Base-by-base conservation (phyloP, 1,140 invertebrate genomes). In the Drosophila guanche region DNA sequence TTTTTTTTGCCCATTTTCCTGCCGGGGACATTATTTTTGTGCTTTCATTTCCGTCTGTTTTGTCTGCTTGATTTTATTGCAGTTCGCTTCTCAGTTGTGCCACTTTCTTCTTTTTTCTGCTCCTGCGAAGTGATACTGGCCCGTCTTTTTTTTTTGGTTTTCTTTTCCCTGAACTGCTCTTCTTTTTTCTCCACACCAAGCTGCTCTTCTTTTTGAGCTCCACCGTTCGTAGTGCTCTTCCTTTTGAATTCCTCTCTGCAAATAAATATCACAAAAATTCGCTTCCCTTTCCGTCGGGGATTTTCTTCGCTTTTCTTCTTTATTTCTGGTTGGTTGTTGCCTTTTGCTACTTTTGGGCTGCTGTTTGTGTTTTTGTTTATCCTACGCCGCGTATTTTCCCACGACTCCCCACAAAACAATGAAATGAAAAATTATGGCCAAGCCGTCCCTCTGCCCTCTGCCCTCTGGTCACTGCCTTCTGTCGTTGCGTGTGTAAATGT, bases 351-450 rank as follows among this genome's bases (percentile, higher is more conserved):
- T 75, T 79, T 71, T 33, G 29, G 47, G 65, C 57, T 78, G 68
- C 56, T 62, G 71, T 73, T 72, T 77, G 67, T 77, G 67, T 58
- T 79, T 74, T 65, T 46, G 60, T 55, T 83, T 84, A 79, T 84
- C 75, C 79, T 58, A 70, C 75, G 61, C 53, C 52, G 79, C 76
- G 55, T 60, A 77, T 75, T 85, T 83, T 85, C 73, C 76, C 76
- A 80, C 76, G 57, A 37, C 61, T 25, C 46, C 45, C 43, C 37
- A 58, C 55, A 88, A 81, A 86, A 86, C 78, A 88, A 88, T 76
- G 83, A 88, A 86, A 86, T 86, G 83, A 88, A 86, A 83, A 88
- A 86, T 86, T 86, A 86, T 81, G 61, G 78, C 78, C 65, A 42
- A 58, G 1, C 33, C 33, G 3, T 61, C 40, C 58, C 56, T 20